Evolutionary conservation across 1,140 invertebrate genomes (phyloP).

Genomic region (Antheraea mylitta): DNA sequence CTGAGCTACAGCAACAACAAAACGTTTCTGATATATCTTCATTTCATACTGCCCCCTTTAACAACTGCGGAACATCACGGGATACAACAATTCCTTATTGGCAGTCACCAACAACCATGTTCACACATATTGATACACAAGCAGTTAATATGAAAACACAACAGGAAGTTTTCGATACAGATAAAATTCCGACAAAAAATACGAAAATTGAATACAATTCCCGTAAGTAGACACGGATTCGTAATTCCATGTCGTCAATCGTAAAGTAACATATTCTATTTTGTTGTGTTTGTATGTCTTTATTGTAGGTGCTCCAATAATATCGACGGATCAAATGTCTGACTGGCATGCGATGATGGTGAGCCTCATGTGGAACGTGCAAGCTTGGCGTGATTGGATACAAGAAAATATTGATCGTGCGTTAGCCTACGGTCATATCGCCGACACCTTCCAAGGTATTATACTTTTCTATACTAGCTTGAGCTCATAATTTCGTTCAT

Average conservation of each 20-base stretch:
- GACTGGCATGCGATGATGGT: conserved; percentile 70
- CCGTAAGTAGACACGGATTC: conserved; percentile 33
- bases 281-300: no score
- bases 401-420: conserved; percentile 55
- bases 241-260: neutral
- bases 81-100: conserved; percentile 23
- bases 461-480: neutral
- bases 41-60: conserved; percentile 32
- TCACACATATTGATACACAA: conserved; percentile 17
- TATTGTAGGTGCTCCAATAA: conserved; percentile 45
- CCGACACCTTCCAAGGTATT: conserved; percentile 24
- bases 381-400: conserved; percentile 65
- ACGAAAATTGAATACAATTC: conserved; percentile 36
- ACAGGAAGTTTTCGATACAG: neutral
- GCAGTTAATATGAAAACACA: conserved; percentile 5
- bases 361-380: conserved; percentile 65
- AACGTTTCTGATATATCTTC: conserved; percentile 25
- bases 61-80: conserved; percentile 19
- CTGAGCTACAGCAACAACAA: conserved; percentile 18
- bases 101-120: conserved; percentile 39
- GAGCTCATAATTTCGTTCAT: no score
- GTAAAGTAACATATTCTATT: no score
- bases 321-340: conserved; percentile 59
- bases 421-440: conserved; percentile 25
- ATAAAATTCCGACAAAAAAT: conserved; percentile 9